These are phyloP conservation scores for Mastomys natalensis DNA, from an alignment of 2,113 vertebrate genomes.

Conservation along the genomic window DNA sequence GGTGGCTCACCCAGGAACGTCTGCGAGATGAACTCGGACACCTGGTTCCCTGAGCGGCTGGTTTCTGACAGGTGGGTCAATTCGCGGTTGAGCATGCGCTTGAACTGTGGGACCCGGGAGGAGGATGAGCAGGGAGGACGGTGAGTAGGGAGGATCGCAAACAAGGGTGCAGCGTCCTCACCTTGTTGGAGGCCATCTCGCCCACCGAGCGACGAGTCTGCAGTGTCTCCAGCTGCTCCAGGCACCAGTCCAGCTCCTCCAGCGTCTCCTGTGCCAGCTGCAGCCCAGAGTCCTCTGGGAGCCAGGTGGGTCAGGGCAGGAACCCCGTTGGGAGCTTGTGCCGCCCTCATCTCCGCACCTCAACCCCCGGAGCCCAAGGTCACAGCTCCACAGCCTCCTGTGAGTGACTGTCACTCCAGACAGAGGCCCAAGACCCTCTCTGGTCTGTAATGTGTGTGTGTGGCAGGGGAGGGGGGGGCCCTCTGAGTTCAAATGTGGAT, in stretches of 20 bases:
- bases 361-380: background rate
- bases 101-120: conserved; percentile 87
- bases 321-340: background rate
- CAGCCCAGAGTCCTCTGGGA: conserved; percentile 92
- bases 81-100: conserved; percentile 96
- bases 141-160: background rate
- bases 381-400: background rate
- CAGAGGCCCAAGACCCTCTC: background rate
- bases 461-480: too few relatives aligned
- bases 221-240: conserved; percentile 96
- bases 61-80: conserved; percentile 95
- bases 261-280: conserved; percentile 93
- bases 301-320: conserved; percentile 52
- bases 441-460: background rate
- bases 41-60: conserved; percentile 96
- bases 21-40: conserved; percentile 95
- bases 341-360: background rate
- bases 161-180: conserved; percentile 30
- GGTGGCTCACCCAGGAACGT: conserved; percentile 76
- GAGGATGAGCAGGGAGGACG: background rate
- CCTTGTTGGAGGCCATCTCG: conserved; percentile 91
- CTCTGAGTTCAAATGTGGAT: background rate
- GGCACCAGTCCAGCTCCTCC: conserved; percentile 97
- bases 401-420: background rate
- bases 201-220: conserved; percentile 91